Conservation (phyloP, 2,113 vertebrate genomes). For the Noturus placidus region DNA sequence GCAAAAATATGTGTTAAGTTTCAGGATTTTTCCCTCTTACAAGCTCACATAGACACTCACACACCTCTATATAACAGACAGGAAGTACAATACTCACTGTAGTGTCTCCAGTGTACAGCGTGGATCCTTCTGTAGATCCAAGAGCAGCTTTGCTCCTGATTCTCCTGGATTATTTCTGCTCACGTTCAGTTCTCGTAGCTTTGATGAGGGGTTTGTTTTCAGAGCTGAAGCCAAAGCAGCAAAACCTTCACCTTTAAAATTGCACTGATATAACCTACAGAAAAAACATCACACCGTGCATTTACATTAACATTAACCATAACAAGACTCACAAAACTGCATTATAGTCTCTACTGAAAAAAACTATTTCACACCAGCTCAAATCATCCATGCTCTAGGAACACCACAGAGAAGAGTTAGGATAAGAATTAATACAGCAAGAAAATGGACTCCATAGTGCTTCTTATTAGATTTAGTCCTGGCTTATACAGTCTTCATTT, state of each 20-base stretch:
- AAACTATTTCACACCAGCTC: background rate
- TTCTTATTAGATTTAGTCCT: background rate
- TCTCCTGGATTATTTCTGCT: constrained; percentile 12
- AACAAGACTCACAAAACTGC: background rate
- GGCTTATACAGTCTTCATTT: background rate
- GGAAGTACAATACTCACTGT: background rate
- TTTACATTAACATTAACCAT: background rate
- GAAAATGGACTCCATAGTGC: background rate
- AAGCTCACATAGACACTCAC: background rate
- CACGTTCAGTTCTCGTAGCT: background rate
- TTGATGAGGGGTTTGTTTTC: background rate
- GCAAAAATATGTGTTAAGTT: background rate
- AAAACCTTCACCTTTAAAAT: background rate
- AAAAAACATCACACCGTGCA: background rate
- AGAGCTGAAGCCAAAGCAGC: background rate
- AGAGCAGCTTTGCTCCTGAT: background rate
- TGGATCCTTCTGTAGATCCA: background rate
- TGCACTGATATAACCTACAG: constrained; percentile 5
- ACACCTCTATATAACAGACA: background rate
- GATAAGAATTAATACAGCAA: background rate
- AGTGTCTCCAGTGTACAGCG: background rate
- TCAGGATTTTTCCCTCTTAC: background rate
- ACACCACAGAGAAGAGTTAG: background rate
- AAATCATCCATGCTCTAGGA: background rate
- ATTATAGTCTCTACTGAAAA: background rate